These are phyloP conservation scores for Hoplostethus mediterraneus DNA, from an alignment of 2,797 vertebrate species.

Conservation along the genomic window DNA sequence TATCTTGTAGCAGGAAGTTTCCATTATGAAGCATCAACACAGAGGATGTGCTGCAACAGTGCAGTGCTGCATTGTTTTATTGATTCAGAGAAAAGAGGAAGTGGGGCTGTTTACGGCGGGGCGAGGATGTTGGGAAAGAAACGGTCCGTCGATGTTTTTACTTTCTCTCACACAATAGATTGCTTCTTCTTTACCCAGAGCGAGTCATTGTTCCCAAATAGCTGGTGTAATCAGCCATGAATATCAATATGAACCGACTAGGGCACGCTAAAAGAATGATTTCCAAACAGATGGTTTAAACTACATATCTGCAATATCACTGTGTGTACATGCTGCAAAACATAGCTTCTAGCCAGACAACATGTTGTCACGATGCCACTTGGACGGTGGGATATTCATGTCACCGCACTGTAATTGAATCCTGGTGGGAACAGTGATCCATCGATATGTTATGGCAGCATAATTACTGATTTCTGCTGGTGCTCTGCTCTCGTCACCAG, in stretches of 20 bases:
- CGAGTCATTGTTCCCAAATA: not conserved
- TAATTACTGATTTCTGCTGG: slow-evolving; percentile 1
- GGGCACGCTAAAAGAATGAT: no score
- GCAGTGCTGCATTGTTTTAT: slow-evolving; percentile 1
- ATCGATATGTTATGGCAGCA: slow-evolving; percentile 23
- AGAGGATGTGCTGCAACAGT: slow-evolving; percentile 13
- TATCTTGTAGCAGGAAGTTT: slow-evolving; percentile 11
- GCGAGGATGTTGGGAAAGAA: slow-evolving; percentile 42
- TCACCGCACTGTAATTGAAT: slow-evolving; percentile 12
- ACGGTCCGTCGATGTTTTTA: not conserved
- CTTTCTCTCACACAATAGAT: not conserved
- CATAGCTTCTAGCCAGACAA: not conserved
- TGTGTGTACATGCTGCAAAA: not conserved
- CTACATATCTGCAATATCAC: not conserved
- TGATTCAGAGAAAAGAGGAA: slow-evolving; percentile 26
- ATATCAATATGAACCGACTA: no score
- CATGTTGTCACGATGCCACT: not conserved
- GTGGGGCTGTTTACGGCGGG: not conserved
- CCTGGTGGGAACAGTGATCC: slow-evolving; percentile 6
- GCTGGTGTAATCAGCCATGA: not conserved
- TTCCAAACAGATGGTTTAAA: not conserved
- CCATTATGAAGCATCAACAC: slow-evolving; percentile 11
- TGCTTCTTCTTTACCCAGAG: not conserved
- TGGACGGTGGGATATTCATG: not conserved
- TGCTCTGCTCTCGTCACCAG: not conserved